Conservation (phyloP, 2,888 invertebrate species). For the Eilema caniola region DNA sequence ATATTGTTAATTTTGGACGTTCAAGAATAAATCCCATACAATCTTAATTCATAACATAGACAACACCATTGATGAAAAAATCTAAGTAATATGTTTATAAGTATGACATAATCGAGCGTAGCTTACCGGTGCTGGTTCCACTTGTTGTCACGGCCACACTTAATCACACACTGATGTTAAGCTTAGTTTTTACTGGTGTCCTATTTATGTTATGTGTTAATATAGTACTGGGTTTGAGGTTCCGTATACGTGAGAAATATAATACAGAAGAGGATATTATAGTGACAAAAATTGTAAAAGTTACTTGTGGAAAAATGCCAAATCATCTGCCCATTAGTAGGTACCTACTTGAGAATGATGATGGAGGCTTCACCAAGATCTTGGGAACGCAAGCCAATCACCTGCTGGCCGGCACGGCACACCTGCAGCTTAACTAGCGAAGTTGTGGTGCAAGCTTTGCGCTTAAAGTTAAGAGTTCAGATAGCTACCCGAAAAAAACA, state of each 20-base stretch:
- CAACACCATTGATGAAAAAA: background rate
- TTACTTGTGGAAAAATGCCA: background rate
- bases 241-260: slow-evolving; percentile 22
- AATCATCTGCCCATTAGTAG: no score
- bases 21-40: background rate
- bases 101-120: slow-evolving; percentile 49
- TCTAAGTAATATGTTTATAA: slow-evolving; percentile 25
- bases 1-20: background rate
- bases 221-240: slow-evolving; percentile 20
- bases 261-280: no score
- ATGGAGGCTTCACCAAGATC: no score
- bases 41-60: background rate
- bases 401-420: no score
- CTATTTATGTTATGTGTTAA: slow-evolving; percentile 14
- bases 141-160: slow-evolving; percentile 34
- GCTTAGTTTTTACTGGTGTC: slow-evolving; percentile 28
- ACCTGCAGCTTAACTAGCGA: no score
- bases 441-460: no score
- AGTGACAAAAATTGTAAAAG: background rate
- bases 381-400: no score
- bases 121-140: slow-evolving; percentile 36
- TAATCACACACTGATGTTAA: slow-evolving; percentile 39
- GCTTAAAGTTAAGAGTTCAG: no score
- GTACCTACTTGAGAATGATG: no score
- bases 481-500: no score